A percentile compares a stretch with the other conserved stretches of the same genome.
Evolutionary conservation across 1,140 invertebrate species (phyloP).

Genomic region (Geopemphigus sp.): DNA sequence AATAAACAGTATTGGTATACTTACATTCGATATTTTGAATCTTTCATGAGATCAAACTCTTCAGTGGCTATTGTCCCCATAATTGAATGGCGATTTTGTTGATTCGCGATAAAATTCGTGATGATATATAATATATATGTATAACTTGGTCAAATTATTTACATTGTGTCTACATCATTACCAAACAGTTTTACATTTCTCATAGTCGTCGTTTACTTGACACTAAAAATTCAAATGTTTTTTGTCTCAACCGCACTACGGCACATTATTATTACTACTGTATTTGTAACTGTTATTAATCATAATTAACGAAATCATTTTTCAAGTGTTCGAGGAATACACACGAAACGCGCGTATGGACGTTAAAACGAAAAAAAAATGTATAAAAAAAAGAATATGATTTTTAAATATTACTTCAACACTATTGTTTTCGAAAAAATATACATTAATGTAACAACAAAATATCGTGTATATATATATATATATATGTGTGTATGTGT

Average conservation of each 20-base stretch:
- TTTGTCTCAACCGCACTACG: not conserved
- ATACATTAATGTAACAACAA: constrained; percentile 18
- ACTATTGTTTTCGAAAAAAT: constrained; percentile 24
- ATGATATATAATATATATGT: not conserved
- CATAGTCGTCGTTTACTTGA: not conserved
- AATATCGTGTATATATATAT: not conserved
- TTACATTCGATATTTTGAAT: constrained; percentile 47
- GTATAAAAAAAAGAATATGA: not conserved
- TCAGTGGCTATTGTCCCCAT: constrained; percentile 58
- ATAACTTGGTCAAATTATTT: not conserved
- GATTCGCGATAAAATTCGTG: no score
- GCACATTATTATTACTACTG: no score
- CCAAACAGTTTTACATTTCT: not conserved
- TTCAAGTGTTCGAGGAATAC: not conserved
- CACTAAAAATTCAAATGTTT: constrained; percentile 16
- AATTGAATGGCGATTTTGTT: not conserved
- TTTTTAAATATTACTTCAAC: not conserved
- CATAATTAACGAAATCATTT: not conserved
- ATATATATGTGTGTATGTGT: no score
- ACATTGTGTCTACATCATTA: not conserved
- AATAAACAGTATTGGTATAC: not conserved
- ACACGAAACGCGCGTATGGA: not conserved
- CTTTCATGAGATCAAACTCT: constrained; percentile 51
- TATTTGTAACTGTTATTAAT: not conserved
- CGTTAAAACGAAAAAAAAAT: constrained; percentile 5